Evolutionary conservation across 2,113 vertebrate species (phyloP).

Genomic region (Neolamprologus longior): DNA sequence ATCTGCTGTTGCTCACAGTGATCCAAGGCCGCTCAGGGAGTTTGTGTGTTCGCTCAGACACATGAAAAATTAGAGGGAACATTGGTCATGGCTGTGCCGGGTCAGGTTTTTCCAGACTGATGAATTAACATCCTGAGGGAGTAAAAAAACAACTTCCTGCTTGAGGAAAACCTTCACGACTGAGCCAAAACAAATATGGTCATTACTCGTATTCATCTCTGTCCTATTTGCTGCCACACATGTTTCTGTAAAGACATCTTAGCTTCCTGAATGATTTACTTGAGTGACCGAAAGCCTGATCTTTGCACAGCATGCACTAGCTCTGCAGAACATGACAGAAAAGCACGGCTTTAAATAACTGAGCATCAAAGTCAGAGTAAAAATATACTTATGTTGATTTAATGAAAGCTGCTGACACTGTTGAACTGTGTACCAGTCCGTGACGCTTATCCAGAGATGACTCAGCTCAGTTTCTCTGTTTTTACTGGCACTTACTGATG

Average conservation of each 20-base stretch:
- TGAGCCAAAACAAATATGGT: background rate
- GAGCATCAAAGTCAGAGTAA: background rate
- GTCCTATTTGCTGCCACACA: background rate
- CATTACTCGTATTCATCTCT: fast-evolving
- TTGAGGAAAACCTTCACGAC: background rate
- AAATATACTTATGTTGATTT: background rate
- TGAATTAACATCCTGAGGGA: background rate
- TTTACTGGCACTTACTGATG: background rate
- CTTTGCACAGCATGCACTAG: background rate
- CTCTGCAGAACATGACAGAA: fast-evolving
- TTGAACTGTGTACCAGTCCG: background rate
- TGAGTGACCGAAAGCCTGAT: background rate
- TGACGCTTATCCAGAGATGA: background rate
- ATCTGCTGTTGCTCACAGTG: background rate
- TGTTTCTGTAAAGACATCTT: background rate
- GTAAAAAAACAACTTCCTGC: background rate
- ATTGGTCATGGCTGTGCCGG: background rate
- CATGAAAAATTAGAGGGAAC: background rate
- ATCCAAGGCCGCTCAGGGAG: fast-evolving
- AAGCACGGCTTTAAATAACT: background rate
- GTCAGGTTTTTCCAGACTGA: background rate
- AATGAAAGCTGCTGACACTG: background rate
- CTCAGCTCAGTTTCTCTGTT: background rate
- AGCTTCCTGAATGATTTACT: background rate
- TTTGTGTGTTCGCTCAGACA: background rate